A percentile compares a stretch with the other conserved stretches of the same genome.
These are phyloP conservation scores for Nematolebias whitei DNA, from an alignment of 2,113 vertebrate genomes.

Conservation along the genomic window DNA sequence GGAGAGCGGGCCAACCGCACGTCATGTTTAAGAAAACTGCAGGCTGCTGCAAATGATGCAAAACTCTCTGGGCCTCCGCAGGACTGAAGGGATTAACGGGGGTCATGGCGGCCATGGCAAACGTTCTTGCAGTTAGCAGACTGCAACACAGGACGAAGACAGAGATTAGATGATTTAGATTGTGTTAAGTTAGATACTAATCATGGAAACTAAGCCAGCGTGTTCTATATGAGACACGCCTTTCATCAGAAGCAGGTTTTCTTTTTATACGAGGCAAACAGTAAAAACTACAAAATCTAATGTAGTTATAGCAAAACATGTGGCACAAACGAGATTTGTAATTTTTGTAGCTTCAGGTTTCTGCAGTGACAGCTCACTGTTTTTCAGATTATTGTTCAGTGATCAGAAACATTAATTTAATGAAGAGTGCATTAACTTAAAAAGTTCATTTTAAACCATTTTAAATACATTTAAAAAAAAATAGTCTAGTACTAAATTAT, in stretches of 20 bases:
- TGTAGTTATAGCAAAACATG: no score
- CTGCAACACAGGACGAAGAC: background rate
- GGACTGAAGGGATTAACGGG: constrained; percentile 86
- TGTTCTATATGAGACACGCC: background rate
- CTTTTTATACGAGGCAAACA: background rate
- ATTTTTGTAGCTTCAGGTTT: no score
- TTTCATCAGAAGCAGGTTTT: background rate
- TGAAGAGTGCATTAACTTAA: no score
- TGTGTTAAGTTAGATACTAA: background rate
- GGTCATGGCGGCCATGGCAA: constrained; percentile 58
- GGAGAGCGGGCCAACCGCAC: constrained; percentile 85
- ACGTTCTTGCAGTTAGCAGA: background rate
- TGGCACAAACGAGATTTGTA: no score
- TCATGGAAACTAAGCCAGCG: background rate
- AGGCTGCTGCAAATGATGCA: constrained; percentile 85
- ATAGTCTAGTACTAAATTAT: no score
- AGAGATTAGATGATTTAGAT: background rate
- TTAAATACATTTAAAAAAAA: no score
- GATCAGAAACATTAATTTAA: no score
- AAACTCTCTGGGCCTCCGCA: constrained; percentile 81
- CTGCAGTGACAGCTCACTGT: no score
- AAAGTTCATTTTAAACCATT: no score
- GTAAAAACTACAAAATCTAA: no score
- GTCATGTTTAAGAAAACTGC: constrained; percentile 89
- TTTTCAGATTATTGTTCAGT: no score